phyloP scores from a whole-genome alignment of 2,113 vertebrate genomes.

The Sturnus vulgaris region DNA sequence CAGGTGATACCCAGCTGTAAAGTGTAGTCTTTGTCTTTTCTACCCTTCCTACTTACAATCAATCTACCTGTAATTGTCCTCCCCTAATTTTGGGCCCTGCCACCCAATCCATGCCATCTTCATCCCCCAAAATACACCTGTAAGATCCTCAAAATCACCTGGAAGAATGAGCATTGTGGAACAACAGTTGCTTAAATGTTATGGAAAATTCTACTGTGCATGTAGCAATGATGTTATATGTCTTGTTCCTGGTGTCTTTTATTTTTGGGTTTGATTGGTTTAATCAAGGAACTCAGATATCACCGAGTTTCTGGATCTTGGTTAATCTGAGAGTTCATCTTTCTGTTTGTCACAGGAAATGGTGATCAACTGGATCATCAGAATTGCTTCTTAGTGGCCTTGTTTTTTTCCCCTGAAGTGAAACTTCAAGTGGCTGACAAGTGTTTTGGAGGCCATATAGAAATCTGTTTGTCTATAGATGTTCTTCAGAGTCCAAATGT shows the following conservation, averaged over 20 bases:
- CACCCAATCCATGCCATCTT: neutral
- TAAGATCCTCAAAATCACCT: neutral
- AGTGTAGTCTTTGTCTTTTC: neutral
- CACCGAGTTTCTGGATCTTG: neutral
- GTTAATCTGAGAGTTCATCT: neutral
- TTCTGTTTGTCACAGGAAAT: neutral
- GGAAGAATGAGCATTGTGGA: neutral
- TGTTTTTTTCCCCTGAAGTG: neutral
- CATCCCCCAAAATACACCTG: neutral
- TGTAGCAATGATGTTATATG: neutral
- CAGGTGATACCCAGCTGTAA: neutral
- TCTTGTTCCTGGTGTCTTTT: neutral
- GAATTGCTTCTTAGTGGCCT: neutral
- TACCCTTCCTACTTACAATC: neutral
- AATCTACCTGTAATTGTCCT: neutral
- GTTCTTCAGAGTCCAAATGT: slow-evolving; percentile 10
- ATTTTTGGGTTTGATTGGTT: neutral
- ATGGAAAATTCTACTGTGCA: neutral
- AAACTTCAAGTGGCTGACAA: neutral
- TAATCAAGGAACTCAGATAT: neutral
- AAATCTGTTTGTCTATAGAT: neutral
- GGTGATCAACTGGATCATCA: neutral
- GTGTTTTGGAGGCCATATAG: neutral
- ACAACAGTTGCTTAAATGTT: neutral
- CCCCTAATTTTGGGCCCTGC: neutral